A percentile compares a stretch with the other conserved stretches of the same genome.
Evolutionary conservation across 23 tunicate species (phyloP).

Genomic region (Ascidia mentula): DNA sequence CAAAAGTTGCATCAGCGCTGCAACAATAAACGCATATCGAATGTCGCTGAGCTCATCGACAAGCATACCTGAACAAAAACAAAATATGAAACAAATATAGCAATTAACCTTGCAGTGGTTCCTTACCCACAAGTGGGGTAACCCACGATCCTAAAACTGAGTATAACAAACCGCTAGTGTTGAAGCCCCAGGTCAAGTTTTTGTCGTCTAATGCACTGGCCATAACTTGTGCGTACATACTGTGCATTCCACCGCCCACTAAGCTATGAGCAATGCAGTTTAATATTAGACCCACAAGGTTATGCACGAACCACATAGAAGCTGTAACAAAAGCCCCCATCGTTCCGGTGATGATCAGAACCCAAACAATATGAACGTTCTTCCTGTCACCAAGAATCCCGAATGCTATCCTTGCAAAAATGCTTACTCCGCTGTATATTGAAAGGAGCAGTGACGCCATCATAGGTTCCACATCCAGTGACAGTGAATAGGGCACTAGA

Average conservation of each 20-base stretch:
- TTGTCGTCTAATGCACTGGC: constrained; percentile 2
- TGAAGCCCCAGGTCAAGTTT: constrained; percentile 20
- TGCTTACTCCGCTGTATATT: constrained; percentile 1
- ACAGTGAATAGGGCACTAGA: neutral
- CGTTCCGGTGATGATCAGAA: constrained; percentile 9
- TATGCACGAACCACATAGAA: neutral
- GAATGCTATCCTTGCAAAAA: constrained; percentile 5
- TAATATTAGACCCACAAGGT: neutral
- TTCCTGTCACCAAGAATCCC: constrained; percentile 23
- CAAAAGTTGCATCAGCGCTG: neutral
- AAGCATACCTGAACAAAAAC: neutral
- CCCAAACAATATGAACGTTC: neutral
- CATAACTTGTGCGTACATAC: constrained; percentile 6
- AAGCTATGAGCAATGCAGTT: neutral
- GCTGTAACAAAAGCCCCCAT: neutral
- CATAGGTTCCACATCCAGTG: neutral
- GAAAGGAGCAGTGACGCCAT: constrained; percentile 13
- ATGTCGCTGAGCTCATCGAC: constrained; percentile 2
- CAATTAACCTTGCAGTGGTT: neutral
- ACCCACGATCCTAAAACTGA: constrained; percentile 6
- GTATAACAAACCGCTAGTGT: constrained; percentile 10
- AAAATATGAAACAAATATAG: neutral
- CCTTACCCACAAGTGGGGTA: constrained; percentile 18
- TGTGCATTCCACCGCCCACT: neutral
- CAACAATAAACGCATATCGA: neutral